These are phyloP conservation scores for Camelus dromedarius DNA, from an alignment of 2,113 vertebrate species.

Conservation along the genomic window DNA sequence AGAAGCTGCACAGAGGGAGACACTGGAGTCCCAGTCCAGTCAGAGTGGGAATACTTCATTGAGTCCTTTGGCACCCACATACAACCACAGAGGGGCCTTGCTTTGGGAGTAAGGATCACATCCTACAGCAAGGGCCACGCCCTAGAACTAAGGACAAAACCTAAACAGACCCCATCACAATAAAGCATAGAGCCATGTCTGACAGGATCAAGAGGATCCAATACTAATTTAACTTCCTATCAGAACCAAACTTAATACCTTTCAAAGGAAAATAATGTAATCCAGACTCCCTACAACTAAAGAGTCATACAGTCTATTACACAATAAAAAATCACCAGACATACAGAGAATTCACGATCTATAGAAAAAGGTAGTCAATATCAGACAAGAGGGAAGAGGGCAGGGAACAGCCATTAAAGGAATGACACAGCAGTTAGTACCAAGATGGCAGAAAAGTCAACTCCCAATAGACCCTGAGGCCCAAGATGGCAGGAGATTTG, in stretches of 20 bases:
- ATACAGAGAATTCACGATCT: not conserved
- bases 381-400: no score
- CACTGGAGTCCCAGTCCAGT: not conserved
- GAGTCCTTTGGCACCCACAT: not conserved
- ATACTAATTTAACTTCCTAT: not conserved
- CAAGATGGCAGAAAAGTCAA: no score
- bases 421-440: no score
- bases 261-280: constrained; percentile 12
- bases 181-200: not conserved
- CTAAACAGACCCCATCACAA: not conserved
- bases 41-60: not conserved
- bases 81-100: no score
- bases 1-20: not conserved
- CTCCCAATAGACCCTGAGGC: no score
- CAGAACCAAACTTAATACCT: not conserved
- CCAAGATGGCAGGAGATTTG: no score
- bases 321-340: not conserved
- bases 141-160: not conserved
- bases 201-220: not conserved
- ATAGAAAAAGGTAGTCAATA: not conserved
- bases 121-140: not conserved
- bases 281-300: not conserved
- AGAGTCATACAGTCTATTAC: not conserved
- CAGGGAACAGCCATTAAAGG: no score
- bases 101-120: not conserved